Evolutionary conservation across 2,113 vertebrate genomes (phyloP).

Genomic region (Paracanthobrama guichenoti): DNA sequence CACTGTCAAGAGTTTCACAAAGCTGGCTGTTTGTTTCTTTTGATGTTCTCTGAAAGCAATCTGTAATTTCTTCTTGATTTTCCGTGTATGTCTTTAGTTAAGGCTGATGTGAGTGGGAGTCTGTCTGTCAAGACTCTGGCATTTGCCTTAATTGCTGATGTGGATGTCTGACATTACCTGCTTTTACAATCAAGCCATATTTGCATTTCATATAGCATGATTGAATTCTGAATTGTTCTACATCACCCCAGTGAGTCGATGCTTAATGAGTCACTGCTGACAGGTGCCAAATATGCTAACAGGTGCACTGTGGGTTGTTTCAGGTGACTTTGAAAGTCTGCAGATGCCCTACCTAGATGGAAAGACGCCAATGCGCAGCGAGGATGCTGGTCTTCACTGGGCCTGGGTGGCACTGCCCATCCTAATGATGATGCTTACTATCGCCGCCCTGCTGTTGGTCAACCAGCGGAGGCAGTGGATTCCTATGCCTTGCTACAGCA

Average conservation of each 20-base stretch:
- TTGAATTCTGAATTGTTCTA: not conserved
- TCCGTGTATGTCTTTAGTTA: not conserved
- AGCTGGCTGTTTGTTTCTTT: constrained; percentile 16
- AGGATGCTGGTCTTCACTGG: constrained; percentile 75
- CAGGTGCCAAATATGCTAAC: constrained; percentile 1
- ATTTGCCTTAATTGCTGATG: constrained; percentile 18
- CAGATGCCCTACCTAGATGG: constrained; percentile 81
- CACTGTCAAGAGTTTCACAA: not conserved
- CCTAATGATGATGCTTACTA: constrained; percentile 76
- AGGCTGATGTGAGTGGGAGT: not conserved
- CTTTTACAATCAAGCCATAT: constrained; percentile 8
- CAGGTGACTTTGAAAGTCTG: constrained; percentile 80
- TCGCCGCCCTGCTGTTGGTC: constrained; percentile 80
- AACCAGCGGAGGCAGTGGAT: constrained; percentile 90
- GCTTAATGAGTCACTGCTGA: not conserved
- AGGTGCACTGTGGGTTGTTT: not conserved
- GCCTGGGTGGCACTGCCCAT: constrained; percentile 81
- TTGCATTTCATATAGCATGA: not conserved
- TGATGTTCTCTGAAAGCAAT: not conserved
- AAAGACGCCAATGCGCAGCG: constrained; percentile 61
- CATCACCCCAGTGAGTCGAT: not conserved
- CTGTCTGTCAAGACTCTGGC: not conserved
- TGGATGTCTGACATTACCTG: not conserved
- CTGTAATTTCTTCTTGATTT: constrained; percentile 3
- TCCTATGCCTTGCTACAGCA: constrained; percentile 84